Evolutionary conservation across 1,140 invertebrate genomes (phyloP).

Genomic region (Habropoda laboriosa): DNA sequence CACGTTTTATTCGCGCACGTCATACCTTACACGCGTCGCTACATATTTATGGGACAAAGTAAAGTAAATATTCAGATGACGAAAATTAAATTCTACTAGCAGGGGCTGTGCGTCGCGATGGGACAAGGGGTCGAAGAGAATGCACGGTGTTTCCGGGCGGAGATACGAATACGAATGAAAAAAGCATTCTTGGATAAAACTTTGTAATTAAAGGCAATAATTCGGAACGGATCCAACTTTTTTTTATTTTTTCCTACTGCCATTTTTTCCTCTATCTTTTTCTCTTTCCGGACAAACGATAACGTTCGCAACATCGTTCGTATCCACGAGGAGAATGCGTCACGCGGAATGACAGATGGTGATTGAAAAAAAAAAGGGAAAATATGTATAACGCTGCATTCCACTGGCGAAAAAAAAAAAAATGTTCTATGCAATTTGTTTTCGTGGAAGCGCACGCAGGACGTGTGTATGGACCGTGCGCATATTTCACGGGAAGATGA

Average conservation of each 20-base stretch:
- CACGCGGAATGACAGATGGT: neutral
- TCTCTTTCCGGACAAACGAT: no score
- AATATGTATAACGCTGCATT: neutral
- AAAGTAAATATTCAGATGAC: neutral
- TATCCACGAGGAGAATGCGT: neutral
- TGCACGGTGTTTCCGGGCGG: neutral
- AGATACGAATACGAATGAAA: neutral
- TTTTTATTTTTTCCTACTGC: no score
- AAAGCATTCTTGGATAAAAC: no score
- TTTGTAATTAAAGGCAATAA: neutral
- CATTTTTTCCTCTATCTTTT: neutral
- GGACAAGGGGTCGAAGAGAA: no score
- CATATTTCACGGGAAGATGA: neutral
- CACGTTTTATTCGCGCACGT: neutral
- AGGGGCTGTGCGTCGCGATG: no score
- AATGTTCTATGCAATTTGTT: neutral
- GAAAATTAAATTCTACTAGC: neutral
- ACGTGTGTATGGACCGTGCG: neutral
- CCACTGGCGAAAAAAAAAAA: no score
- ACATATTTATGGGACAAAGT: neutral
- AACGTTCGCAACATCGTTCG: neutral
- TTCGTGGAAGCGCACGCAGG: no score
- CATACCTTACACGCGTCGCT: neutral
- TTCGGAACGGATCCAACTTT: neutral
- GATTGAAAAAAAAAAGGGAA: neutral